Evolutionary conservation across 2,797 vertebrate species (phyloP), one percentile per base, ranked within the genome.

Genomic region (Enteromius anoplus): DNA sequence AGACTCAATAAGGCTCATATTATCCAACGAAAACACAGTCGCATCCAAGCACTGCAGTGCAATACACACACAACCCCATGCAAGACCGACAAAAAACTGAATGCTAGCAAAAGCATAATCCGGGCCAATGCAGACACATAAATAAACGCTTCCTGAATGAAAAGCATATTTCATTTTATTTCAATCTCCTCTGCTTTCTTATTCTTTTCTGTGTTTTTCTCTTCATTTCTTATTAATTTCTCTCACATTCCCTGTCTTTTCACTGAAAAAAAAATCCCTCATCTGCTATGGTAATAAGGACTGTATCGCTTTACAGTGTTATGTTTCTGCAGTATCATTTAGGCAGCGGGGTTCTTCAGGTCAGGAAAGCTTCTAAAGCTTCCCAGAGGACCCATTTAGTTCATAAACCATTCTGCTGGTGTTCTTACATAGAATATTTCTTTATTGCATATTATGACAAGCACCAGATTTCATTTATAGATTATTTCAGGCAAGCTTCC

Each of bases 361-460:
- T 62, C 42, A 60, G 53, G 17, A 81, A 34, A 23, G 21, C 51
- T 60, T 32, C 3, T 5, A 10, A 47, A 34, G 29, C 12, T 23
- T 51, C 26, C 60, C 76, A 82, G 34, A 55, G 23, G 15, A 83
- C 9, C 12, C 60, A 23, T 9, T 65, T 7, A 68, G 40, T 75
- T 70, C 42, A 79, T 69, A 23, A 75, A 73, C 53, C 79, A 75
- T 77, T 68, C 88, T 82, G 89, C 81, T 55, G 62, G 47, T 55
- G 77, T 51, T 69, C 68, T 84, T 76, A 90, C 79, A 87, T 87
- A 91, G 90, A 90, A 80, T 68, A 85, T 80, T 19, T 91, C 82
- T 95, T 95, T 93, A 93, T 94, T 88, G 80, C 90, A 92, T 91
- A 90, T 92, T 90, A 86, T 86, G 88, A 89, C 87, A 90, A 91